Base-by-base conservation (phyloP, 2,797 vertebrate genomes). In the Somateria mollissima region DNA sequence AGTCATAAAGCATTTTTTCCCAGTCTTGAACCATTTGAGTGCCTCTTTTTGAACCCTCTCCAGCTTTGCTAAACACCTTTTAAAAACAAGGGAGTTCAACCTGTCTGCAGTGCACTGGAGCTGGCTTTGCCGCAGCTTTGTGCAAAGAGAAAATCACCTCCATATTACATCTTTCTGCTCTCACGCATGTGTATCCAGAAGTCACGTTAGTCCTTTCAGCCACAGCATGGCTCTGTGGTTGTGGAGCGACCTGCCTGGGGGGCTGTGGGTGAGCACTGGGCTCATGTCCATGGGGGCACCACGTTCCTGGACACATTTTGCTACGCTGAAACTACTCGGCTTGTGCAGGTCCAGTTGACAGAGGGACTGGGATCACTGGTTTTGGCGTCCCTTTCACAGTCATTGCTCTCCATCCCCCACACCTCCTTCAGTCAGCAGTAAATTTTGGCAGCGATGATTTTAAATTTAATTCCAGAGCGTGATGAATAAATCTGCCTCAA, bases 121-220 rank as follows among this genome's bases (percentile, higher is more conserved):
- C 17, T 70, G 71, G 16, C 77, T 77, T 65, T 66, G 27, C 39
- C 37, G 10, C 1, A 0, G 51, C 72, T 70, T 61, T 3, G 0
- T 17, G 7, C 3, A 15, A 67, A 41, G 21, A 90, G n/a, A 43
- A 57, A 57, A 53, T 7, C 0, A 12, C 18, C 73, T 89, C 36
- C 34, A 27, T 8, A 1, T 37, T 72, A 6, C 1, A 9, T 19
- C 79, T 62, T 14, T 5, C 13, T 51, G 49, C 24, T 64, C 60
- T 64, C 1, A 0, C 49, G 34, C 1, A 0, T 1, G 0, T 39
- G 11, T 8, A 34, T 36, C 54, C 1, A 1, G 28, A 37, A 45
- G 49, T 34, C 1, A 13, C 7, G 0, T 28, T 19, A 53, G 11
- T 78, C 27, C 71, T 73, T 49, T 8, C 56, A 24, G 60, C 39